Conservation (phyloP, 2,888 invertebrate genomes). For the Drosophila peninsularis region DNA sequence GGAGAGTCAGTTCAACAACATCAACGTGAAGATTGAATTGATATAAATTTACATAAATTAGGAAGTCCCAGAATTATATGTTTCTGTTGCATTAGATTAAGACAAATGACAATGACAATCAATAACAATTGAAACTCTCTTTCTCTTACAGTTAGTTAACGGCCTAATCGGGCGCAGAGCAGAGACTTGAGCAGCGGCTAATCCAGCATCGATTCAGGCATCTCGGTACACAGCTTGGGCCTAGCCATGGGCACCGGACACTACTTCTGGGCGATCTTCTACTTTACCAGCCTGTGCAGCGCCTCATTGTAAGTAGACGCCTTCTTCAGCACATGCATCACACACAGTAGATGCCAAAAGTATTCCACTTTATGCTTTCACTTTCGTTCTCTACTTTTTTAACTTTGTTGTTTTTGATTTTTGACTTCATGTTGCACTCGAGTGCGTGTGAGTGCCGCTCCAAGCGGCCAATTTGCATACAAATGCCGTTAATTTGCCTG, state of each 20-base stretch:
- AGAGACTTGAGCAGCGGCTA: conserved; percentile 1
- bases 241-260: conserved; percentile 85
- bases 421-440: conserved; percentile 54
- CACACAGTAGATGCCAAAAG: conserved; percentile 53
- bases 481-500: conserved; percentile 68
- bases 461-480: conserved; percentile 66
- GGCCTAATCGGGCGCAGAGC: conserved; percentile 8
- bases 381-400: conserved; percentile 21
- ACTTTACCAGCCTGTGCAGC: conserved; percentile 85
- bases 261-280: conserved; percentile 85
- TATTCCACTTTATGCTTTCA: conserved; percentile 51
- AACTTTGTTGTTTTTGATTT: conserved; percentile 15
- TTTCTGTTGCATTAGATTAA: background rate
- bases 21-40: background rate
- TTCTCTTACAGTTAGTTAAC: conserved; percentile 25
- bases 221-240: conserved; percentile 25
- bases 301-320: conserved; percentile 84
- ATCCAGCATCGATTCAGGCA: conserved; percentile 15
- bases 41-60: background rate
- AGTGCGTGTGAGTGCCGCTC: conserved; percentile 47
- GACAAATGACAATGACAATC: background rate
- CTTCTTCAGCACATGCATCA: conserved; percentile 11
- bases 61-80: background rate
- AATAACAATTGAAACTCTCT: too few relatives aligned
- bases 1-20: background rate